Base-by-base conservation (phyloP, 2,113 vertebrate species). In the Rana temporaria region DNA sequence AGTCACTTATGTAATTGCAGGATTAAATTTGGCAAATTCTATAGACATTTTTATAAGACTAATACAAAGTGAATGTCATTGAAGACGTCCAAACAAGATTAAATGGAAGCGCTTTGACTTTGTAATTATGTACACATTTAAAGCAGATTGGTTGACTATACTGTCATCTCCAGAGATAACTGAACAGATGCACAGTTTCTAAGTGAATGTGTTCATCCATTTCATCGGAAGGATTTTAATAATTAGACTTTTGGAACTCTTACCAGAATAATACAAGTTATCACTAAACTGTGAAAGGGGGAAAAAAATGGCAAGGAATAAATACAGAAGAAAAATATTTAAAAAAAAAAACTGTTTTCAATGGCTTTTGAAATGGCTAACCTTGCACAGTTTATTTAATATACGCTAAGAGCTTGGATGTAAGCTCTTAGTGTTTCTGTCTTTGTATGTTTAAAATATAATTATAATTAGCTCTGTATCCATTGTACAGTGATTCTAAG, bases 111-210 rank as follows among this genome's bases (percentile, higher is more conserved):
- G 20, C 69, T 72, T 72, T 55, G 24, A 55, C 55, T 73, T 32
- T 73, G 22, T 30, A 73, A 73, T 73, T 73, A 55, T 73, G 71
- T 73, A 73, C 71, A 73, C 55, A 73, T 59, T 59, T 73, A 57
- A n/a, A 73, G 71, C 53, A 73, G 71, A 73, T 73, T 57, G 20
- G 71, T 57, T 73, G n/a, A 73, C 53, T 59, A 73, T 26, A 34
- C 55, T 73, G 71, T 22, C 55, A 56, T 32, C 71, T 59, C 53
- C 55, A 73, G 71, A 73, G 53, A 73, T 32, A 73, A 75, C 57
- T 53, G 71, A 76, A 60, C 12, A 55, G 19, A 38, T 19, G 22
- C 1, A 11, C 38, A 3, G 63, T 34, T 55, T 30, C n/a, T 74
- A 18, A 74, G 0, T 17, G 0, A 0, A 9, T 64, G 4, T 14